Base-by-base conservation (phyloP, 2,888 invertebrate species). In the Scaptomyza parva region DNA sequence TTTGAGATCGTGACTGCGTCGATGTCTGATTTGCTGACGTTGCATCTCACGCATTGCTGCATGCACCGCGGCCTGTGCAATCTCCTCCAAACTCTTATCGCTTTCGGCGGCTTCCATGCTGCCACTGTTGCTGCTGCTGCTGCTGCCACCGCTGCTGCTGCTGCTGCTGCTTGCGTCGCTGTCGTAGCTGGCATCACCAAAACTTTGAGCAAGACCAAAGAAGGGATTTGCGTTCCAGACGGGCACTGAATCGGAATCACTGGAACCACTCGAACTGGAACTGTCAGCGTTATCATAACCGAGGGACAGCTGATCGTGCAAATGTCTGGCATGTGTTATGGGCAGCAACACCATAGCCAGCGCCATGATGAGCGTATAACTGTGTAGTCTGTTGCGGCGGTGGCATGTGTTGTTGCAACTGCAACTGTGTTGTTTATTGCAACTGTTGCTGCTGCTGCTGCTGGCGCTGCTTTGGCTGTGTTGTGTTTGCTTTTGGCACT, bases 1-100 rank as follows among this genome's bases (percentile, higher is more conserved):
- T 9, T 51, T 54, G 18, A 71, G 41, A 28, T 59, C 45, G n/a
- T 77, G 62, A 24, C 74, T 76, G 48, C 89, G 88, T 17, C 89
- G 77, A 45, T 88, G 89, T 6, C 81, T 69, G 28, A 78, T 68
- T 28, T 75, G 70, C 37, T 71, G 73, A 4, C 65, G 76, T 1
- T 55, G 54, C 45, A 75, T 48, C 52, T 86, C 76, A 1, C 67
- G 58, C 51, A 67, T 60, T 3, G 77, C 62, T 17, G 37, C 37
- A 37, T 14, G 35, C 33, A 50, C 37, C 14, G 48, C 11, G 8
- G 40, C 17, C 30, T 37, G 37, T 8, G 37, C 17, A 9, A 37
- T 37, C 37, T 37, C 17, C 4, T 37, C 9, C 17, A 37, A 70
- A 60, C 82, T 84, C 72, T 59, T 61, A 37, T 61, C 17, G 53